Base-by-base conservation (phyloP, 2,797 vertebrate species). In the Pipistrellus pygmaeus region DNA sequence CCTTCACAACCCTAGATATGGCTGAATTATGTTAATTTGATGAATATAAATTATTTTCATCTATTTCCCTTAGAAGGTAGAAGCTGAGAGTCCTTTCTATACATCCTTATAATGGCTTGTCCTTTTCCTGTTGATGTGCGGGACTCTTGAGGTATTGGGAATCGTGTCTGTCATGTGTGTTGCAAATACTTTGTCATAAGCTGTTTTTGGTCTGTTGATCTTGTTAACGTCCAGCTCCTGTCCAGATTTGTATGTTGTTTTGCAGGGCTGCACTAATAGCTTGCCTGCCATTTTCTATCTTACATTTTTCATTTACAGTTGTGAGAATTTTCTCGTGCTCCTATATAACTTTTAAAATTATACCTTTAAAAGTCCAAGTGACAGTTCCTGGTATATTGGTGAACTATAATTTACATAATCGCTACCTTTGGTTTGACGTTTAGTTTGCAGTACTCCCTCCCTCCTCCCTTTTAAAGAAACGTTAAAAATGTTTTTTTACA, bases 381-480 rank as follows among this genome's bases (percentile, higher is more conserved):
- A 14, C 41, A 72, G 15, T 80, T 95, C 32, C 76, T 80, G 17
- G 13, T 41, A 41, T 80, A 5, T 82, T 25, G 27, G 69, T 44
- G n/a, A 46, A 38, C 20, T 84, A 1, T 71, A 89, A 68, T 88
- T 91, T 68, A 62, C 27, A 1, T 55, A 85, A 80, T 91, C 27
- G 13, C 41, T 80, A 80, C 57, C 51, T 94, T 21, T 48, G 77
- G 41, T 89, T 90, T 95, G 94, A 78, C 41, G 81, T 89, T 95
- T 77, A 83, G 44, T 14, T 95, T n/a, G 60, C 20, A 77, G 32
- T 44, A 69, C 17, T 44, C 46, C 30, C 5, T 15, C 3, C 9
- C 6, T 41, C 38, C 38, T 41, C 11, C 13, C 21, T 41, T 38
- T 11, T 44, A 64, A 81, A 62, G 48, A 44, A 81, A 81, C 57